Conservation (phyloP, 2,113 vertebrate genomes). For the Motacilla alba region DNA sequence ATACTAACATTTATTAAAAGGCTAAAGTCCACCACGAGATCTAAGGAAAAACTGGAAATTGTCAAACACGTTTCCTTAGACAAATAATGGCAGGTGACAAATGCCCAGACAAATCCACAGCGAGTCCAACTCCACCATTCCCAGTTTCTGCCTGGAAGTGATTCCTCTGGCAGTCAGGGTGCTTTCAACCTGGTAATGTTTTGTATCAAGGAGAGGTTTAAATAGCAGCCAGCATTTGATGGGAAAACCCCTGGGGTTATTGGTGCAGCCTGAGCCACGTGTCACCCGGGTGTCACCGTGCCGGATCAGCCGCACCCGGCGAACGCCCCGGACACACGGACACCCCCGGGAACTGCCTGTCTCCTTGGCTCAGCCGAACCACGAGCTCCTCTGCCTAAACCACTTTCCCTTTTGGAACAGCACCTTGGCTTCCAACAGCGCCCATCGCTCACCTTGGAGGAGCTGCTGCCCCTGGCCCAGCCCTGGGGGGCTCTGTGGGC, state of each 20-base stretch:
- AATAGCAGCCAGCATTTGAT: slow-evolving; percentile 55
- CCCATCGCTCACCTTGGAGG: not conserved
- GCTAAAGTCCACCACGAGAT: slow-evolving; percentile 78
- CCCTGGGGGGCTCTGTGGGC: not conserved
- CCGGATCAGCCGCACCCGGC: not conserved
- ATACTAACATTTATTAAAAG: slow-evolving; percentile 82
- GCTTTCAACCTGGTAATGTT: not conserved
- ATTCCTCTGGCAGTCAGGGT: slow-evolving; percentile 52
- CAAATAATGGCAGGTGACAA: slow-evolving; percentile 73
- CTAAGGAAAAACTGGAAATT: slow-evolving; percentile 78
- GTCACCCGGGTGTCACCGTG: not conserved
- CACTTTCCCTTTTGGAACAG: not conserved
- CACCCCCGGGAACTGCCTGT: not conserved
- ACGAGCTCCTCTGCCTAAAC: not conserved
- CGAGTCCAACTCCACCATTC: slow-evolving; percentile 48
- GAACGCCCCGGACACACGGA: not conserved
- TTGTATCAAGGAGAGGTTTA: slow-evolving; percentile 55
- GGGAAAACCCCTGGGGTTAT: slow-evolving; percentile 16
- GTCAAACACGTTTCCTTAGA: slow-evolving; percentile 78
- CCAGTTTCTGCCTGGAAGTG: slow-evolving; percentile 58
- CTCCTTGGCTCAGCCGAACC: not conserved
- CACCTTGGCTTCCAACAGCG: not conserved
- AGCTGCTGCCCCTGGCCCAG: not conserved
- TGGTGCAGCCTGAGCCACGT: not conserved
- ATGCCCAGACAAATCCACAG: slow-evolving; percentile 68